These are phyloP conservation scores for Oligia strigilis DNA, from an alignment of 2,888 invertebrate species.

Conservation along the genomic window DNA sequence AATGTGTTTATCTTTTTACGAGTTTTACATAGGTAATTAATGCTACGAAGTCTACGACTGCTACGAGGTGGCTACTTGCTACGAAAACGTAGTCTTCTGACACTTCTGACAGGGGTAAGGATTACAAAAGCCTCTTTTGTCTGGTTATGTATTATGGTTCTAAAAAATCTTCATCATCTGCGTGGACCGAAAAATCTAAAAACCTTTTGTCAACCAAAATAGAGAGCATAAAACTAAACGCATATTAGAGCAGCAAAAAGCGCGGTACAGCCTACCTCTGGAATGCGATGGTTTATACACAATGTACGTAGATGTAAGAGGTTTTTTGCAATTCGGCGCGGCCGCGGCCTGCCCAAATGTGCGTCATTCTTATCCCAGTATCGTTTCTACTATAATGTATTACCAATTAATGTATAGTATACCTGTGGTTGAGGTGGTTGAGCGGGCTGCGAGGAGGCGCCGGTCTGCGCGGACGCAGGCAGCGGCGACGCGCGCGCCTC, in stretches of 20 bases:
- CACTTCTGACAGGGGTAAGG: background rate
- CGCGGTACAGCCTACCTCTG: background rate
- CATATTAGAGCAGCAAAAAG: background rate
- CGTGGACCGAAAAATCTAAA: background rate
- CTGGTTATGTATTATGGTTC: background rate
- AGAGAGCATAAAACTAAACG: background rate
- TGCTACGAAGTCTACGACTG: conserved; percentile 12
- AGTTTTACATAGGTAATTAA: background rate
- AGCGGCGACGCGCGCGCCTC: conserved; percentile 89
- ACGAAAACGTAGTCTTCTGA: background rate
- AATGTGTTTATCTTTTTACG: background rate
- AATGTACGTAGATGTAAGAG: background rate
- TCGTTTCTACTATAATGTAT: background rate
- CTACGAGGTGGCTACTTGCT: conserved; percentile 19
- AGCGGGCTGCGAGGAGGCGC: conserved; percentile 73
- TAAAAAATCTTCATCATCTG: background rate
- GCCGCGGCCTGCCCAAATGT: background rate
- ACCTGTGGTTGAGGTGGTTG: conserved; percentile 85
- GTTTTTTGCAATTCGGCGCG: background rate
- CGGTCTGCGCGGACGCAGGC: conserved; percentile 80
- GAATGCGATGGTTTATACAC: background rate
- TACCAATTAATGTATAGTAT: conserved; percentile 53
- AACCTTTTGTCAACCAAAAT: background rate
- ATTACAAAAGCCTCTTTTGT: background rate
- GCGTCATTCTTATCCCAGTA: background rate